Evolutionary conservation across 1,140 invertebrate genomes (phyloP).

Genomic region (Zaprionus nigranus): DNA sequence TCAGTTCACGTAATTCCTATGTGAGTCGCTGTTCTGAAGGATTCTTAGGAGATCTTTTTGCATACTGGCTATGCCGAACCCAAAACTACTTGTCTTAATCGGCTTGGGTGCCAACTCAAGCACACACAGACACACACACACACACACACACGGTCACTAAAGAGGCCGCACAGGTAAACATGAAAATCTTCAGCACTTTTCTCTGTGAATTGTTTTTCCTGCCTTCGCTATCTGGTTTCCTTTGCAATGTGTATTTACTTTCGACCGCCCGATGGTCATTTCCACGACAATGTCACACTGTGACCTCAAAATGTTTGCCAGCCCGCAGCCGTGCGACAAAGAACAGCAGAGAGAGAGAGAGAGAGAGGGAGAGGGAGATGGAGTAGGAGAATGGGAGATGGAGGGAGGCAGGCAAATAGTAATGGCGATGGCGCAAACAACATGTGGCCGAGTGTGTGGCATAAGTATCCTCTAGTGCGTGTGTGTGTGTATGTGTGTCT

Average conservation of each 20-base stretch:
- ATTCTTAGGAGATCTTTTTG: background rate
- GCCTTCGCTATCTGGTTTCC: constrained; percentile 14
- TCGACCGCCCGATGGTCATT: constrained; percentile 51
- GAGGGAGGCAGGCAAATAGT: constrained; percentile 31
- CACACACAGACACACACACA: constrained; percentile 6
- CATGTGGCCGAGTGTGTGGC: constrained; percentile 37
- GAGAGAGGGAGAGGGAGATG: constrained; percentile 15
- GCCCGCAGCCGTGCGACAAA: constrained; percentile 15
- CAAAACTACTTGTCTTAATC: constrained; percentile 24
- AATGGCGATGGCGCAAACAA: constrained; percentile 37
- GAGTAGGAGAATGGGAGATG: background rate
- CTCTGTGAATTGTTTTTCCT: constrained; percentile 9
- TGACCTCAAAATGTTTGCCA: constrained; percentile 73
- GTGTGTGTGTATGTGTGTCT: constrained; percentile 23
- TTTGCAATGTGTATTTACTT: constrained; percentile 47
- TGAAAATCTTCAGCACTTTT: constrained; percentile 10
- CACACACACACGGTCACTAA: background rate
- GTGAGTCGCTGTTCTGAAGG: background rate
- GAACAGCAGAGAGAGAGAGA: background rate
- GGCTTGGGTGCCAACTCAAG: background rate
- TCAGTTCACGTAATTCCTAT: background rate
- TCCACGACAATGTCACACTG: constrained; percentile 67
- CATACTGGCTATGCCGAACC: background rate
- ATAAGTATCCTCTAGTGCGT: constrained; percentile 31
- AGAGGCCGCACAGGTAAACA: constrained; percentile 25